Conservation (phyloP, 1,140 invertebrate species). For the Macrobrachium nipponense region DNA sequence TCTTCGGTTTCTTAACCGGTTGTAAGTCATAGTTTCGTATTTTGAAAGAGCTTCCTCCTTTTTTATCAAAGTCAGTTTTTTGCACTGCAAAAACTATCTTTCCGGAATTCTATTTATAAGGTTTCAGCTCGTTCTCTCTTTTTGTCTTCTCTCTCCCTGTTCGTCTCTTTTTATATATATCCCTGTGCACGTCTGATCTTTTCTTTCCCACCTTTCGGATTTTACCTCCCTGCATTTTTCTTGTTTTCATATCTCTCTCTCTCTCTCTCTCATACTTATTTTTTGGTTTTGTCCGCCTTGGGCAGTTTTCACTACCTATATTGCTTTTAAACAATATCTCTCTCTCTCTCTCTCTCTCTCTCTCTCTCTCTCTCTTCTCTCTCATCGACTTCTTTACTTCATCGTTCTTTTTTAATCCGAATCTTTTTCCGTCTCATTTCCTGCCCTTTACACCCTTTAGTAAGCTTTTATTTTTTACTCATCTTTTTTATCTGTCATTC, state of each 20-base stretch:
- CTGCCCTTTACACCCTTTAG: background rate
- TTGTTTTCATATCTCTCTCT: background rate
- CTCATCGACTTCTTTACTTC: background rate
- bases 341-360: constrained; percentile 31
- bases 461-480: background rate
- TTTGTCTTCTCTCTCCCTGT: background rate
- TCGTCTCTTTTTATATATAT: background rate
- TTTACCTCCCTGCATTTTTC: background rate
- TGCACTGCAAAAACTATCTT: background rate
- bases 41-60: background rate
- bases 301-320: background rate
- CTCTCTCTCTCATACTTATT: background rate
- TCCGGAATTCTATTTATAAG: background rate
- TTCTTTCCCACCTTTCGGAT: background rate
- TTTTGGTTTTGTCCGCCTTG: too few species aligned
- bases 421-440: background rate
- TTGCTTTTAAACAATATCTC: constrained; percentile 9
- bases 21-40: too few species aligned
- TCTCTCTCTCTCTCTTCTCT: constrained; percentile 21
- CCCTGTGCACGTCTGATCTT: background rate
- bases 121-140: background rate
- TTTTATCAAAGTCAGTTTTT: constrained; percentile 5
- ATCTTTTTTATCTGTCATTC: background rate
- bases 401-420: background rate
- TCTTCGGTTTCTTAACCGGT: too few species aligned